Base-by-base conservation (phyloP, 2,113 vertebrate genomes). In the Lontra canadensis region DNA sequence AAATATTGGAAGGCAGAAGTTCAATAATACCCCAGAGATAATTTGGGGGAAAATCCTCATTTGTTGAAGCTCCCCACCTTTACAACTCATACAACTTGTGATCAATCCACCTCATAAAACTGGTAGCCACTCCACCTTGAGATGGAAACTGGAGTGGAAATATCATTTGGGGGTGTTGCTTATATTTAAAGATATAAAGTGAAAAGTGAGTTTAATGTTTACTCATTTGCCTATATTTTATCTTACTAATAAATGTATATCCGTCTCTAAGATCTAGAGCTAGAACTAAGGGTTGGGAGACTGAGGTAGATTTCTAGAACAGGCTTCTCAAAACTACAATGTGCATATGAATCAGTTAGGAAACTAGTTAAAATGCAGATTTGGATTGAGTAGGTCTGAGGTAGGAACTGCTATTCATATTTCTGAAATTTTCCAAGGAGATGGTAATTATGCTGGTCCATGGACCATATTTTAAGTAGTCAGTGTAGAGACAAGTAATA, bases 191-290 rank as follows among this genome's bases (percentile, higher is more conserved):
- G 69, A 71, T 52, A 82, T 11, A 83, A 92, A 26, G 3, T 42
- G 34, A 25, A 94, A 88, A 57, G 3, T 11, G 59, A 76, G 42
- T 63, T 69, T 57, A 73, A 21, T 83, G 4, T 90, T 95, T 89
- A 84, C 18, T 80, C 21, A 71, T 5, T 7, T 47, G 34, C 0
- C n/a, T 63, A 57, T 69, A 21, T 57, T 81, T 89, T 93, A 83
- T 96, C 71, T 83, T 76, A 96, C 17, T 78, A 82, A 96, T 81
- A 94, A 61, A 88, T 42, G 13, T 57, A 20, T 36, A n/a, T 81
- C 90, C 4, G 1, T 73, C 25, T 57, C 34, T 74, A 65, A 76
- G n/a, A 92, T 23, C 69, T 8, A 84, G 39, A 39, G 15, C 71
- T 23, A 78, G 18, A 92, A 85, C 81, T 91, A 93, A 82, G 23